Evolutionary conservation across 1,140 invertebrate species (phyloP).

Genomic region (Drosophila teissieri): DNA sequence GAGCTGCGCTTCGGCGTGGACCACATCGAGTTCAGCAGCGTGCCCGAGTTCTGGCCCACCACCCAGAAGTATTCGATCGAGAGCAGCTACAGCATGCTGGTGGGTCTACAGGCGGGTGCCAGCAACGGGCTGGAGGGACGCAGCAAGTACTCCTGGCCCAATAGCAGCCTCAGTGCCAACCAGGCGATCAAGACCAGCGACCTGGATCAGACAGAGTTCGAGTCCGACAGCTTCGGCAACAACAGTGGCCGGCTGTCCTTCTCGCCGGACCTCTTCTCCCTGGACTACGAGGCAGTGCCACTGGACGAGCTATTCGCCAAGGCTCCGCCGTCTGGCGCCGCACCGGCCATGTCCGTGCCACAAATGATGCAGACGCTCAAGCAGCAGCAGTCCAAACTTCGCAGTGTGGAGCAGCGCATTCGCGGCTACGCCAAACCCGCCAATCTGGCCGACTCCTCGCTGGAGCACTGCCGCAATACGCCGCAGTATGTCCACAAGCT

Average conservation of each 20-base stretch:
- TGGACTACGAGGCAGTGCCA: slow-evolving; percentile 68
- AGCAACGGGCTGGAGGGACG: slow-evolving; percentile 77
- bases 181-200: slow-evolving; percentile 74
- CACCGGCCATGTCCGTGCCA: slow-evolving; percentile 41
- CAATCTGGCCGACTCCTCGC: slow-evolving; percentile 35
- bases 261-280: slow-evolving; percentile 65
- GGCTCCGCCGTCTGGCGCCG: slow-evolving; percentile 2
- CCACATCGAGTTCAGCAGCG: slow-evolving; percentile 68
- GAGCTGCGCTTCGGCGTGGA: slow-evolving; percentile 74
- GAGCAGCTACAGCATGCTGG: slow-evolving; percentile 79
- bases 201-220: slow-evolving; percentile 71
- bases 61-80: slow-evolving; percentile 77
- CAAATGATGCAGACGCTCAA: slow-evolving; percentile 64
- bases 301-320: slow-evolving; percentile 75
- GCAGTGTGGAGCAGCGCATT: slow-evolving; percentile 60
- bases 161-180: slow-evolving; percentile 36
- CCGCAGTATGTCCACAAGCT: slow-evolving; percentile 64
- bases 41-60: slow-evolving; percentile 61
- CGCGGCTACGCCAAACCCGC: slow-evolving; percentile 53
- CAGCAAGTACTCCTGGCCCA: slow-evolving; percentile 77
- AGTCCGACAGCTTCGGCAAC: slow-evolving; percentile 61
- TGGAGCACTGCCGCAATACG: slow-evolving; percentile 54
- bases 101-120: slow-evolving; percentile 72
- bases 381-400: slow-evolving; percentile 61
- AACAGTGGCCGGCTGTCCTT: slow-evolving; percentile 66